Evolutionary conservation across 2,113 vertebrate species (phyloP), one percentile per base, ranked within the genome.

Genomic region (Nicator chloris): DNA sequence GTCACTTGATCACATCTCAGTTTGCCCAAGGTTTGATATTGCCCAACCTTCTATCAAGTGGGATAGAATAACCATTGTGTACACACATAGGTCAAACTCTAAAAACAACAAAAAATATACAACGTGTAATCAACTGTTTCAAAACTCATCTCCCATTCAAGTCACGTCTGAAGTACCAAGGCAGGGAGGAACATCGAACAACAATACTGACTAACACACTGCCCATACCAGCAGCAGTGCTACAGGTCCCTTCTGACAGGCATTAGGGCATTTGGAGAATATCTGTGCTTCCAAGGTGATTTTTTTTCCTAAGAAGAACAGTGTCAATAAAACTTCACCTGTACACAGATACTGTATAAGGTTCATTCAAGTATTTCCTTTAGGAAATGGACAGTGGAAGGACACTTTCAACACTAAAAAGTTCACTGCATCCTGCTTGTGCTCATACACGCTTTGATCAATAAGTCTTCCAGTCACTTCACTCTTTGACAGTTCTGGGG

Each of bases 311-410:
- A 65, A 72, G 84, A 86, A 93, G 27, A 89, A 91, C 80, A 92
- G 70, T 27, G 37, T 96, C 83, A 93, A 39, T 93, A 91, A 93
- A 96, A 92, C 76, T 95, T 94, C 95, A 95, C 70, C 82, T 96
- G 72, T 96, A 97, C 87, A 96, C 35, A 95, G 82, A 95, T 69
- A 96, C 37, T 71, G 57, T 92, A 91, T 87, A 94, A 88, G 70
- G 83, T 95, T 92, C 86, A 95, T 98, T 98, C 97, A 98, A 98
- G 97, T 97, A 97, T 97, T 96, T 96, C 90, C 83, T 87, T 75
- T 91, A 93, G 60, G 95, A 83, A 88, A 95, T 45, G 47, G 85
- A 96, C 91, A 96, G 92, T 92, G 91, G 92, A 97, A 97, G 95
- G 96, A 91, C 95, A 96, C 94, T 96, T 97, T 72, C 65, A 86